Evolutionary conservation across 2,797 vertebrate species (phyloP), one percentile per base, ranked within the genome.

Genomic region (Hoplostethus mediterraneus): DNA sequence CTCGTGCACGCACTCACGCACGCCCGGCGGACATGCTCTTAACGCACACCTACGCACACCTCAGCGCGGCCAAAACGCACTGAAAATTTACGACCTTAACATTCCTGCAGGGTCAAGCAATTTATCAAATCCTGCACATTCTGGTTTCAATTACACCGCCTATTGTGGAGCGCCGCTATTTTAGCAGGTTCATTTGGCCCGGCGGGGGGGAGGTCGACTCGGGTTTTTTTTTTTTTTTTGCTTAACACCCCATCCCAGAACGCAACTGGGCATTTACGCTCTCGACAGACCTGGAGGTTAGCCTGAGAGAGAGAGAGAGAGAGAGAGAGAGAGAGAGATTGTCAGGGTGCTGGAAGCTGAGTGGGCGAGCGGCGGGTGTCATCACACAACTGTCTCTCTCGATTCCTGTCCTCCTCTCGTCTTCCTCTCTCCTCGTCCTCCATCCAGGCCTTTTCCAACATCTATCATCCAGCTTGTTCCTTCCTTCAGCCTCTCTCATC

Each of bases 101-200:
- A 98, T 98, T 98, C 97, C 96, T 96, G 95, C 94, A 92, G 96
- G 96, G 97, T 99, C 97, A 96, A 97, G 96, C 95, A 95, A 97
- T 98, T 97, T 96, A 98, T 99, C 96, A 99, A 97, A 96, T 97
- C 95, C 96, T 96, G 95, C 95, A 97, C 95, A 96, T 96, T 98
- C 97, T 98, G 97, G 96, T 98, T 99, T 98, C 97, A 98, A 97
- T 99, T 98, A 98, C 96, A 95, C 94, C 95, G 97, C 93, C 95
- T 95, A 95, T 97, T 96, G 96, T 97, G 95, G 95, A 96, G 96
- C 96, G 96, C 93, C 93, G 95, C 96, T 96, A 94, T 97, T 98
- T 96, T 96, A 98, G 97, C 97, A 98, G 97, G 97, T 99, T 98
- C 96, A 97, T 97, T 97, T 97, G 96, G 96, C 96, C 96, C 97